phyloP scores from a whole-genome alignment of 2,113 vertebrate genomes.

The Phaetusa simplex region DNA sequence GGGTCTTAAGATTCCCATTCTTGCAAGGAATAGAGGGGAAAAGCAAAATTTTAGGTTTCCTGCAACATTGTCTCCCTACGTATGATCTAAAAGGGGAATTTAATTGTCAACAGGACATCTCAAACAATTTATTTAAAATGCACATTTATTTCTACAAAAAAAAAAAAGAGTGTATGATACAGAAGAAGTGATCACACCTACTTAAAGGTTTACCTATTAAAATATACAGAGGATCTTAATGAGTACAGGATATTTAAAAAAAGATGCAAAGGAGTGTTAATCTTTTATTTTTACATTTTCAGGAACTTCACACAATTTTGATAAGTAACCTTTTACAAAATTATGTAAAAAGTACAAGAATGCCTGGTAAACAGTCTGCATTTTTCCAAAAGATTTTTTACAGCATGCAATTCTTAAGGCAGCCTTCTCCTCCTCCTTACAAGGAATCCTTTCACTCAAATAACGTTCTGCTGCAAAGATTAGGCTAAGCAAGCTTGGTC shows the following conservation, averaged over 20 bases:
- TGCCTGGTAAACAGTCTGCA: constrained; percentile 81
- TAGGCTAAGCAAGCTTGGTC: constrained; percentile 79
- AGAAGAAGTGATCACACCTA: constrained; percentile 72
- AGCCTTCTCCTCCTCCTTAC: constrained; percentile 80
- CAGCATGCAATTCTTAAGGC: constrained; percentile 87
- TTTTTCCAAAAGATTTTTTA: constrained; percentile 83
- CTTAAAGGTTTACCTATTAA: constrained; percentile 76
- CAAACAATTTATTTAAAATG: constrained; percentile 74
- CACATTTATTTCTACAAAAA: constrained; percentile 85
- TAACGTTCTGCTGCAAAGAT: constrained; percentile 81
- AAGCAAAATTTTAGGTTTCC: not conserved
- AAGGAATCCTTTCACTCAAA: constrained; percentile 80
- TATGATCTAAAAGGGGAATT: constrained; percentile 42
- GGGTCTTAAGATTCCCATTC: not conserved
- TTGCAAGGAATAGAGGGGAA: not conserved
- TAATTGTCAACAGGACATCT: constrained; percentile 74
- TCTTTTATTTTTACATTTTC: constrained; percentile 80
- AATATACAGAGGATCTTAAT: constrained; percentile 80
- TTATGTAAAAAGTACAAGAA: constrained; percentile 84
- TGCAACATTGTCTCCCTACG: not conserved
- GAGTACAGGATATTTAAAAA: constrained; percentile 78
- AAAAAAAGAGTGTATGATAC: constrained; percentile 71
- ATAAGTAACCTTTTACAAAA: constrained; percentile 84
- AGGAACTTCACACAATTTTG: constrained; percentile 81
- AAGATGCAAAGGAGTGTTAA: constrained; percentile 80